Evolutionary conservation across 2,113 vertebrate genomes (phyloP).

Genomic region (Otus sunia): DNA sequence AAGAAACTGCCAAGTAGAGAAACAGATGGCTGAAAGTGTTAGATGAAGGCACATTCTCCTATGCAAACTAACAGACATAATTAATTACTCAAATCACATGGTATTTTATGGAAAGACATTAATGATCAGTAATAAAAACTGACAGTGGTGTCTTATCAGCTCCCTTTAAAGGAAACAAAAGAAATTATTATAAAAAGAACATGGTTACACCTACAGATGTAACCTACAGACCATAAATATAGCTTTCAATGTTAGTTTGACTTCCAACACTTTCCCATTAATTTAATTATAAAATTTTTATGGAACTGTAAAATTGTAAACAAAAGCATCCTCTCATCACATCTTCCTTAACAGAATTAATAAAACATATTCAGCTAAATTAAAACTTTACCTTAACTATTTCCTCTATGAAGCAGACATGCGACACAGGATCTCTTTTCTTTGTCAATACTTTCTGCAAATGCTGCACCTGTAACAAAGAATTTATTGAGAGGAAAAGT

Average conservation of each 20-base stretch:
- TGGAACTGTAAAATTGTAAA: not conserved
- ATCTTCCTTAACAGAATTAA: not conserved
- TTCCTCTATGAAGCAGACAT: conserved; percentile 96
- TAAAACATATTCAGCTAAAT: not conserved
- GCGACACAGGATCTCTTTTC: conserved; percentile 96
- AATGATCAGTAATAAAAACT: conserved; percentile 34
- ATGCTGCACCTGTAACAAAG: conserved; percentile 87
- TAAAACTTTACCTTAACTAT: conserved; percentile 86
- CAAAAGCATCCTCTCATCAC: not conserved
- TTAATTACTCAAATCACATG: conserved; percentile 48
- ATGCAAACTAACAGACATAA: conserved; percentile 38
- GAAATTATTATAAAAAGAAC: not conserved
- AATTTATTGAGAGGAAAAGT: not conserved
- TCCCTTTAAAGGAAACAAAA: conserved; percentile 31
- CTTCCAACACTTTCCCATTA: not conserved
- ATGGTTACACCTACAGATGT: not conserved
- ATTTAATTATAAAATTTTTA: not conserved
- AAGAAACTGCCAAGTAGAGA: conserved; percentile 43
- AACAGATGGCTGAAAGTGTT: conserved; percentile 54
- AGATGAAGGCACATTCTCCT: conserved; percentile 12
- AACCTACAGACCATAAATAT: not conserved
- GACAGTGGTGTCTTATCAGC: not conserved
- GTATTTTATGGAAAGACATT: conserved; percentile 40
- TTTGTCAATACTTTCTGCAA: conserved; percentile 93
- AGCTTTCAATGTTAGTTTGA: not conserved